Conservation (phyloP, 2,797 vertebrate species). For the Tenualosa ilisha region DNA sequence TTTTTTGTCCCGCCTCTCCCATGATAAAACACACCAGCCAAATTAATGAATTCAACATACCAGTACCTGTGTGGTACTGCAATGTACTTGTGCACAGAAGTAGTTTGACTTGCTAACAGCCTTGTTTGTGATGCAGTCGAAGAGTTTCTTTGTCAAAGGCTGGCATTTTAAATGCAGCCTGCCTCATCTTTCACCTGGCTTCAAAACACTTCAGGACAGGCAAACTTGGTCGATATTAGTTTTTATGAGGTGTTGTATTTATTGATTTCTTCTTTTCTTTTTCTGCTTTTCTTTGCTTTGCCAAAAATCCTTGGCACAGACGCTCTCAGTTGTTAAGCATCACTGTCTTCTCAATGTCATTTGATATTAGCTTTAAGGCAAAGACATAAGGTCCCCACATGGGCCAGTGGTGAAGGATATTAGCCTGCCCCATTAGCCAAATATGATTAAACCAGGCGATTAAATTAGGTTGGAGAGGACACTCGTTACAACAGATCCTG, state of each 20-base stretch:
- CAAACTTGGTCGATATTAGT: not conserved
- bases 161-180: not conserved
- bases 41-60: not conserved
- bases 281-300: not conserved
- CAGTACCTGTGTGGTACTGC: not conserved
- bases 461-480: not conserved
- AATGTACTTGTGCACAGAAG: not conserved
- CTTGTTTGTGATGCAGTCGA: not conserved
- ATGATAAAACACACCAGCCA: too few species aligned
- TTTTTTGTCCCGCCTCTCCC: too few species aligned
- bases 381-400: not conserved
- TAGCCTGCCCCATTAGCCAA: not conserved
- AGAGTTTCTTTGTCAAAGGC: not conserved
- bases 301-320: not conserved
- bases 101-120: not conserved
- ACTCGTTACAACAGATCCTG: not conserved
- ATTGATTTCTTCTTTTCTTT: not conserved
- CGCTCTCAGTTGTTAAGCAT: not conserved
- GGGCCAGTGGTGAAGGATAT: not conserved
- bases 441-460: not conserved
- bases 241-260: slow-evolving; percentile 10
- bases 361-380: not conserved
- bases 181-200: not conserved
- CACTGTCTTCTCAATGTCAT: slow-evolving; percentile 14
- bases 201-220: not conserved